Evolutionary conservation across 2,888 invertebrate species (phyloP), one percentile per base, ranked within the genome.

Genomic region (Drosophila niveifrons): DNA sequence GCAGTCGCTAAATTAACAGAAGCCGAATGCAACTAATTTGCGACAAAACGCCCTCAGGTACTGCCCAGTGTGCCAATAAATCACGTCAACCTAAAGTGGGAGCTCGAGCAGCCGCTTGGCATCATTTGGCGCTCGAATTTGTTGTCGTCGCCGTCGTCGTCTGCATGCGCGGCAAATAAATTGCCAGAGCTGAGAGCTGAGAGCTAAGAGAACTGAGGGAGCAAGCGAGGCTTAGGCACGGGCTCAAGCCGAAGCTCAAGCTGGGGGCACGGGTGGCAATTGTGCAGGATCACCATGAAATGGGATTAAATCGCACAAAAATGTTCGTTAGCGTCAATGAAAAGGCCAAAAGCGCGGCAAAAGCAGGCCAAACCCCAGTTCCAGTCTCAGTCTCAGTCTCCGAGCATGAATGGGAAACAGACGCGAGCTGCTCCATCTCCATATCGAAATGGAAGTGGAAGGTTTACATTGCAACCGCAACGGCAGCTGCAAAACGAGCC

Each of bases 301-400:
- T 90, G 81, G 91, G 91, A 92, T 91, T 91, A 91, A 90, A 89
- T 90, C 90, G 89, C 90, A 88, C 86, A 91, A 90, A 89, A 89
- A 88, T 79, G 88, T 85, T 90, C 90, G 86, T 90, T 89, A 89
- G 89, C 89, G 81, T 80, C 81, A 87, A 90, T 88, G 86, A 88
- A 85, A 84, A 78, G 88, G 80, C 82, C 72, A 82, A 89, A 88
- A 84, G 83, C 63, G 67, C 57, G 58, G 62, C 63, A 51, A 69
- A 64, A 71, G 59, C 81, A 65, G 67, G 66, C 65, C 75, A 46
- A 46, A 15, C 36, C 48, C 41, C 28, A 15, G 29, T 46, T 23
- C 46, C 57, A 67, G 31, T n/a, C 6, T 18, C 28, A 28, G 31
- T 46, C 31, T 44, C 61, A 66, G 29, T 11, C 11, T 11, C 41